A percentile compares a stretch with the other conserved stretches of the same genome.
Conservation (phyloP, 2,888 invertebrate species). For the Cephus rjabovi region DNA sequence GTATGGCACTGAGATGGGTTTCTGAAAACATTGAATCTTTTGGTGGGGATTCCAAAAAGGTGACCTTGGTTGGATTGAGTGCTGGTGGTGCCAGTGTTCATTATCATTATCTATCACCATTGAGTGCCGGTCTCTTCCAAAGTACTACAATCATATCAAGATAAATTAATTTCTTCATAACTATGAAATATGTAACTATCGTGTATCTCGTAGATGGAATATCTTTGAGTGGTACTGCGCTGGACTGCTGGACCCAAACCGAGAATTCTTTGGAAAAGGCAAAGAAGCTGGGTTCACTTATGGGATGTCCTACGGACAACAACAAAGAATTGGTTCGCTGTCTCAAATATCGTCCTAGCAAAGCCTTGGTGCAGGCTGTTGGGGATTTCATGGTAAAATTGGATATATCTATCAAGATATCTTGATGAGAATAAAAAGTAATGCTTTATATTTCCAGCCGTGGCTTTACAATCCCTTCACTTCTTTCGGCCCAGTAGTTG, state of each 20-base stretch:
- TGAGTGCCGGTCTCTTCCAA: conserved; percentile 70
- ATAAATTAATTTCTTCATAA: not conserved
- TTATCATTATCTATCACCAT: conserved; percentile 76
- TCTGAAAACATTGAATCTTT: conserved; percentile 77
- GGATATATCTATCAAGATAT: not conserved
- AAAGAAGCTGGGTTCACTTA: conserved; percentile 70
- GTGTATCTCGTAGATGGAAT: conserved; percentile 67
- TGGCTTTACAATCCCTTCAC: conserved; percentile 77
- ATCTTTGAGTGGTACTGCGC: conserved; percentile 78
- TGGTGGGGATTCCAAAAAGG: conserved; percentile 77
- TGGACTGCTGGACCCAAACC: conserved; percentile 68
- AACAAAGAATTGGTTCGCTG: conserved; percentile 74
- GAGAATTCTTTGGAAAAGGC: conserved; percentile 72
- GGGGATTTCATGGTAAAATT: conserved; percentile 71
- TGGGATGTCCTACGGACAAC: conserved; percentile 73
- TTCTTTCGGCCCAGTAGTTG: conserved; percentile 80
- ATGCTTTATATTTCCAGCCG: conserved; percentile 60
- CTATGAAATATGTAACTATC: not conserved
- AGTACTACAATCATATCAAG: conserved; percentile 28
- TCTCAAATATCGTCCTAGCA: conserved; percentile 72
- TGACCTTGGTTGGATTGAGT: conserved; percentile 78
- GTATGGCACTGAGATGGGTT: conserved; percentile 77
- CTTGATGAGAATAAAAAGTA: not conserved
- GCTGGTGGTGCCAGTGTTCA: conserved; percentile 83
- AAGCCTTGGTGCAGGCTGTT: conserved; percentile 71